Evolutionary conservation across 2,888 invertebrate species (phyloP).

Genomic region (Mystacides longicornis): DNA sequence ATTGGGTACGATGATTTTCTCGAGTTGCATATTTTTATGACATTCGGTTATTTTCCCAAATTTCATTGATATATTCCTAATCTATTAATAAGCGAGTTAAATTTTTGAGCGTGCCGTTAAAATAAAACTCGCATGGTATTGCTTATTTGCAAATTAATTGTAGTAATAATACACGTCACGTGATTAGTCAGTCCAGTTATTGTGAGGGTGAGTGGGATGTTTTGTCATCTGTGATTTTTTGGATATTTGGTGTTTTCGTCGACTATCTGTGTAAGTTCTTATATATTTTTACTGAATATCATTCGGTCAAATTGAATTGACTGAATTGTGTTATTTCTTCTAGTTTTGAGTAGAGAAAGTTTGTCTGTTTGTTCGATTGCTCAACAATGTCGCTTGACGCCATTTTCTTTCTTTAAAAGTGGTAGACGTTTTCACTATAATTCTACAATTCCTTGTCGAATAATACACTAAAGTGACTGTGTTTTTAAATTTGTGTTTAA

Average conservation of each 20-base stretch:
- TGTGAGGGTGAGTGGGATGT: conserved; percentile 54
- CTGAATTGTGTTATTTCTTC: conserved; percentile 33
- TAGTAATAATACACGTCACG: conserved; percentile 30
- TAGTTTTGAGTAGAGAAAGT: conserved; percentile 28
- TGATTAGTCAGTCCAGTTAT: conserved; percentile 41
- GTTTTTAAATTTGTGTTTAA: neutral
- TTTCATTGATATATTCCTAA: conserved; percentile 5
- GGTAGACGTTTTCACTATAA: neutral
- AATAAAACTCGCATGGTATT: neutral
- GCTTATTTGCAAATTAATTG: neutral
- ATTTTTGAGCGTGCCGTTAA: neutral
- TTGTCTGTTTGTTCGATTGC: conserved; percentile 44
- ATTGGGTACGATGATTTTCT: neutral
- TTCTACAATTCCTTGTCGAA: neutral
- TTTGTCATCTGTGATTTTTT: conserved; percentile 53
- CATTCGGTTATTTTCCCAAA: neutral
- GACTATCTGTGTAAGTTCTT: conserved; percentile 46
- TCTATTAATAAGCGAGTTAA: neutral
- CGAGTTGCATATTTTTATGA: neutral
- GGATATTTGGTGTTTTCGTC: conserved; percentile 50
- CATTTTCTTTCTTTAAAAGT: conserved; percentile 40
- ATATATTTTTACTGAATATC: conserved; percentile 37
- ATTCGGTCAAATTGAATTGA: neutral
- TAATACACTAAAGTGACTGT: neutral
- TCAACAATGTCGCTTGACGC: conserved; percentile 49